Base-by-base conservation (phyloP, 2,113 vertebrate genomes). In the Epinephelus fuscoguttatus region DNA sequence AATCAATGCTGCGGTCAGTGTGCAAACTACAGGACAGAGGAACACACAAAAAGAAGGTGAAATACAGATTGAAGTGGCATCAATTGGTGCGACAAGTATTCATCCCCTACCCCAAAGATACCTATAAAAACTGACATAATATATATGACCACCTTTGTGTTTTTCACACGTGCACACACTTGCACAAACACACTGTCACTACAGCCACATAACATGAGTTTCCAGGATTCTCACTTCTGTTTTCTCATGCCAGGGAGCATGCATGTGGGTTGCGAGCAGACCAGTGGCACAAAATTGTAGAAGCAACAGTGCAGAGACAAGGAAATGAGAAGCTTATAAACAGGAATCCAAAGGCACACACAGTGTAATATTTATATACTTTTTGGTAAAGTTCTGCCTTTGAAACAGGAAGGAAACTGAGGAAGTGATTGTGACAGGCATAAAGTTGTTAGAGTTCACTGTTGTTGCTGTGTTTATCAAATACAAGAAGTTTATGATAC, bases 181-280 rank as follows among this genome's bases (percentile, higher is more conserved):
- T 56, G 45, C 19, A 52, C 10, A 3, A 55, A 73, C 11, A 57
- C 66, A 62, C 4, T 67, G 12, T 15, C 42, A 30, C 67, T 57
- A 15, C 67, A 45, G 23, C 52, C 19, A n/a, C 10, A 40, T 61
- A n/a, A 23, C 61, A 57, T 47, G 25, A 45, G 4, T 69, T 62
- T 49, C 56, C 70, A 62, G 49, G 18, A 30, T 77, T 81, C 27
- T 82, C 60, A 62, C 21, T 71, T 82, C 62, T 30, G 56, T 77
- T 70, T 81, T 85, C 67, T 56, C 45, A 56, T 15, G 47, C 49
- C 53, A 71, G 33, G 21, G 21, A 70, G 55, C 30, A 47, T 64
- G 47, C 4, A 2, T 61, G 21, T 27, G 66, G 30, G 12, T 73
- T 62, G 42, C 10, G 40, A 11, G 10, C 30, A 73, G 53, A 63